These are phyloP conservation scores for Drosophila putrida DNA, from an alignment of 2,888 invertebrate species.

Conservation along the genomic window DNA sequence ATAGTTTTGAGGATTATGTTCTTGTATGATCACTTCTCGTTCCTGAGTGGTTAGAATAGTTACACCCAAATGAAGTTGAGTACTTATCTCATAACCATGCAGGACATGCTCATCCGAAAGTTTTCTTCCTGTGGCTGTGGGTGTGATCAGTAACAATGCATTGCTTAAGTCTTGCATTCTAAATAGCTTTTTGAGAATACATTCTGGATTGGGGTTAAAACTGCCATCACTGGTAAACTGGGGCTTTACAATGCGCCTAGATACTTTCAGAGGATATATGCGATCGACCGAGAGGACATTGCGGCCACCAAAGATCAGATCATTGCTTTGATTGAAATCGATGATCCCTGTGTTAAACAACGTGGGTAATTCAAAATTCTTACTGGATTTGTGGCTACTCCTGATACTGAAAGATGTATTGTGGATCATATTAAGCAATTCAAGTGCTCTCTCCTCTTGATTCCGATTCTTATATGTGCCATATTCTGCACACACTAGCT, in stretches of 20 bases:
- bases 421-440: constrained; percentile 11
- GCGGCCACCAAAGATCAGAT: constrained; percentile 7
- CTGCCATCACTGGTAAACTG: not conserved
- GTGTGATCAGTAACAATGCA: constrained; percentile 10
- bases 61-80: constrained; percentile 6
- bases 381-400: not conserved
- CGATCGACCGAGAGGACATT: not conserved
- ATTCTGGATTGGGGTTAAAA: not conserved
- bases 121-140: not conserved
- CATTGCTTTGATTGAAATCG: constrained; percentile 4
- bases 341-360: constrained; percentile 1
- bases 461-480: not conserved
- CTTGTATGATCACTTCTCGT: not conserved
- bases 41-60: constrained; percentile 5
- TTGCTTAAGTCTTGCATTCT: not conserved
- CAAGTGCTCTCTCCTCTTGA: not conserved
- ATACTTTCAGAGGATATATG: not conserved
- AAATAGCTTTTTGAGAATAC: not conserved
- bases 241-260: not conserved
- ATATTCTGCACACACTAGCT: not conserved
- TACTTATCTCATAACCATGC: constrained; percentile 8
- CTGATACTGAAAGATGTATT: not conserved
- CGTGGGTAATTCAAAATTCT: not conserved
- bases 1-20: constrained; percentile 1
- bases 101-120: not conserved